Evolutionary conservation across 2,888 invertebrate genomes (phyloP).

Genomic region (Megamerina dolium): DNA sequence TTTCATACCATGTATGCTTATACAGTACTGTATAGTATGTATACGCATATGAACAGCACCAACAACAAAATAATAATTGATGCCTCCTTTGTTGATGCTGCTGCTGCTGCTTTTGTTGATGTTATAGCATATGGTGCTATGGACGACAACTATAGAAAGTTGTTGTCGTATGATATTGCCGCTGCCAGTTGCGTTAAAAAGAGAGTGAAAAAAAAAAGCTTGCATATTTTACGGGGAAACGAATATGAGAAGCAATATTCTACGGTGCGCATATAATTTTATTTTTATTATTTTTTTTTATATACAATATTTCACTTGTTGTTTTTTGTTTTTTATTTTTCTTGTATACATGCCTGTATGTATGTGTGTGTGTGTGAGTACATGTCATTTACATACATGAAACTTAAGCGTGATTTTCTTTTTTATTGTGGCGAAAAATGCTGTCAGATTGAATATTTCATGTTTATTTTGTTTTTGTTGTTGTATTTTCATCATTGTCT

Average conservation of each 20-base stretch:
- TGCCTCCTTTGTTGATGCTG: background rate
- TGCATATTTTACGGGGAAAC: constrained; percentile 1
- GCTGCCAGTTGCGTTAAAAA: background rate
- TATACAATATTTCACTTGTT: background rate
- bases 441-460: constrained; percentile 8
- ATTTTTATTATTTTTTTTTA: background rate
- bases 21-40: background rate
- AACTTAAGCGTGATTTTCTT: constrained; percentile 4
- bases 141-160: background rate
- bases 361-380: background rate
- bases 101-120: background rate
- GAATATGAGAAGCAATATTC: background rate
- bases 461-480: no score
- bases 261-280: background rate
- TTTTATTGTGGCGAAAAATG: background rate
- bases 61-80: background rate
- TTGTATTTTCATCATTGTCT: background rate
- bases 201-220: background rate
- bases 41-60: no score
- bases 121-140: background rate
- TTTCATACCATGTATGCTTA: background rate
- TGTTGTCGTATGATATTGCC: background rate
- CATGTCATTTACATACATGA: background rate
- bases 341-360: background rate
- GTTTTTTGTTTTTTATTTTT: background rate